phyloP scores from a whole-genome alignment of 2,113 vertebrate species.

The Nanger granti region DNA sequence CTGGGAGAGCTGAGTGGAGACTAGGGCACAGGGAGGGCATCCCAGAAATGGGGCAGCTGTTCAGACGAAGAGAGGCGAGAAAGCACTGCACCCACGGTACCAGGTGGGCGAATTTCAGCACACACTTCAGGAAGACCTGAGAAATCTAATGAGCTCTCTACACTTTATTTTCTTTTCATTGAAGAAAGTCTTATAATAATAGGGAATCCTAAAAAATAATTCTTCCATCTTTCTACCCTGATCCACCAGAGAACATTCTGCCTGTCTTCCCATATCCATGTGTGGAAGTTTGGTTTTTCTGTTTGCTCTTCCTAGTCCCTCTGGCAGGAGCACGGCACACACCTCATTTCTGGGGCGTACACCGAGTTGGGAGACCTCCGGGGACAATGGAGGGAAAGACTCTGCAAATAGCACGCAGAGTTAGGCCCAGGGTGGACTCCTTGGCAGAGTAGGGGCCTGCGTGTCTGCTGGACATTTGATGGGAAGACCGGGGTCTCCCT shows the following conservation, averaged over 20 bases:
- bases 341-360: neutral
- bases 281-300: neutral
- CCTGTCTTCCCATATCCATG: accelerated
- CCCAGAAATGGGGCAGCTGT: neutral
- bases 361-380: neutral
- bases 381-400: neutral
- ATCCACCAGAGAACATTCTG: too few species aligned
- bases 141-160: neutral
- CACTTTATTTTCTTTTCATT: neutral
- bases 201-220: neutral
- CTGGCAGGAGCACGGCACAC: neutral
- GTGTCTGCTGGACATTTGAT: neutral
- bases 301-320: neutral
- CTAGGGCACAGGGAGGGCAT: neutral
- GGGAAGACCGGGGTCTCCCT: neutral
- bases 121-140: neutral
- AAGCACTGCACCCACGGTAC: accelerated
- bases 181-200: neutral
- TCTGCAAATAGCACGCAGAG: accelerated
- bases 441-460: neutral
- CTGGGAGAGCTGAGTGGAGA: neutral
- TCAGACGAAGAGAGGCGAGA: neutral
- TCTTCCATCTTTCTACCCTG: neutral
- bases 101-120: neutral
- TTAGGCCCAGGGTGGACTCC: neutral